phyloP scores from a whole-genome alignment of 1,140 invertebrate species.

The Rhizoglyphus robini region DNA sequence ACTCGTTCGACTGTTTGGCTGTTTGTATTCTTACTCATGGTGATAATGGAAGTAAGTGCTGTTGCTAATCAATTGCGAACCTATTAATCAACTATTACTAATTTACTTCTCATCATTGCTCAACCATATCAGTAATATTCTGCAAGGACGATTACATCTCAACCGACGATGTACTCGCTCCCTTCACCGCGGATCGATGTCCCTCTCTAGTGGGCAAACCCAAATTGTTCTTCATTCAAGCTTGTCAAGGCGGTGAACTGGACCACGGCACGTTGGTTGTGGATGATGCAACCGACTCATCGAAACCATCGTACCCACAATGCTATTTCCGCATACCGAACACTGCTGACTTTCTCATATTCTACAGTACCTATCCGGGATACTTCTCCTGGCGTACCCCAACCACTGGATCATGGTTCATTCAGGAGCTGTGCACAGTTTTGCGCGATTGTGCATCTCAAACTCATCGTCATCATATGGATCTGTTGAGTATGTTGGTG shows the following conservation, averaged over 20 bases:
- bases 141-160: conserved; percentile 58
- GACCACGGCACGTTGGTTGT: conserved; percentile 44
- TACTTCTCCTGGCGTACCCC: conserved; percentile 92
- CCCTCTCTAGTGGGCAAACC: too few species aligned
- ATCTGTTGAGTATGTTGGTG: conserved; percentile 72
- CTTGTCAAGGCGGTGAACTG: conserved; percentile 69
- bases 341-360: conserved; percentile 84
- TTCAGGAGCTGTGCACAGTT: conserved; percentile 73
- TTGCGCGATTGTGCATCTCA: conserved; percentile 54
- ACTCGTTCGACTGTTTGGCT: conserved; percentile 58
- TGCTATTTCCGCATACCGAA: conserved; percentile 56
- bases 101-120: neutral
- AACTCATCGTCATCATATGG: conserved; percentile 54
- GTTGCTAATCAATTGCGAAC: too few species aligned
- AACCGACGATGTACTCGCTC: conserved; percentile 56
- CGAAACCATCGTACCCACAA: conserved; percentile 23
- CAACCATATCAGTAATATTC: conserved; percentile 45
- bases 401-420: conserved; percentile 70
- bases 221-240: too few species aligned
- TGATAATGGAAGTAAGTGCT: conserved; percentile 49
- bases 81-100: too few species aligned
- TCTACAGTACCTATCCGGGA: conserved; percentile 82
- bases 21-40: conserved; percentile 76
- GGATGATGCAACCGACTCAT: too few species aligned
- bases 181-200: conserved; percentile 80